Evolutionary conservation across 37 sponge, comb jelly and placozoan genomes (phyloP).

Genomic region (Corticium candelabrum): DNA sequence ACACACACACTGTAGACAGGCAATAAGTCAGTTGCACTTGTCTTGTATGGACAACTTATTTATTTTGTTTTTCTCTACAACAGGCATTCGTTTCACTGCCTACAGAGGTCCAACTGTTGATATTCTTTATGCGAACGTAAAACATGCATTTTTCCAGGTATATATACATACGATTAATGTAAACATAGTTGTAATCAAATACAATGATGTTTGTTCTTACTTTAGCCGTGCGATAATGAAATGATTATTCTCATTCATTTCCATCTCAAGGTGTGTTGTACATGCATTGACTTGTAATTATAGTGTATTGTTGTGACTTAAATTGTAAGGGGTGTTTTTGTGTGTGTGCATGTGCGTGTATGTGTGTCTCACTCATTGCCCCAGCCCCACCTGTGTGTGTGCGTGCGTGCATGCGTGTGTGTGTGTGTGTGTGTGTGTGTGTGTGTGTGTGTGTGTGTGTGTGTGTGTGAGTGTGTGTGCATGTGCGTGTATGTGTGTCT

Average conservation of each 20-base stretch:
- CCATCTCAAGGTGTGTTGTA: background rate
- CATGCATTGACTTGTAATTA: background rate
- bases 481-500: background rate
- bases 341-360: too few relatives aligned
- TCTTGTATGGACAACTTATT: too few relatives aligned
- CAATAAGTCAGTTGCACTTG: background rate
- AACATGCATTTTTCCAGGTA: constrained; percentile 93
- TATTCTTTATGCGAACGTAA: constrained; percentile 86
- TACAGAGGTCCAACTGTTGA: constrained; percentile 74
- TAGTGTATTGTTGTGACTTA: background rate
- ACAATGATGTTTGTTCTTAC: too few relatives aligned
- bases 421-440: constrained; percentile 5
- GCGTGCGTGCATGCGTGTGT: background rate
- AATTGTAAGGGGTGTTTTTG: background rate
- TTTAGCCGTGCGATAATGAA: constrained; percentile 84
- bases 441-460: constrained; percentile 1
- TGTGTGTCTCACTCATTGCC: too few relatives aligned
- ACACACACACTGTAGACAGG: background rate
- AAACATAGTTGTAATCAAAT: background rate
- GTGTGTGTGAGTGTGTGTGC: background rate
- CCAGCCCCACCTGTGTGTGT: background rate
- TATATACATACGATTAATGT: background rate
- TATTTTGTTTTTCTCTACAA: background rate
- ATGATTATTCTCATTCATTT: constrained; percentile 52
- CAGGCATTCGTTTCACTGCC: constrained; percentile 50